Base-by-base conservation (phyloP, 2,113 vertebrate species). In the Mus musculus region DNA sequence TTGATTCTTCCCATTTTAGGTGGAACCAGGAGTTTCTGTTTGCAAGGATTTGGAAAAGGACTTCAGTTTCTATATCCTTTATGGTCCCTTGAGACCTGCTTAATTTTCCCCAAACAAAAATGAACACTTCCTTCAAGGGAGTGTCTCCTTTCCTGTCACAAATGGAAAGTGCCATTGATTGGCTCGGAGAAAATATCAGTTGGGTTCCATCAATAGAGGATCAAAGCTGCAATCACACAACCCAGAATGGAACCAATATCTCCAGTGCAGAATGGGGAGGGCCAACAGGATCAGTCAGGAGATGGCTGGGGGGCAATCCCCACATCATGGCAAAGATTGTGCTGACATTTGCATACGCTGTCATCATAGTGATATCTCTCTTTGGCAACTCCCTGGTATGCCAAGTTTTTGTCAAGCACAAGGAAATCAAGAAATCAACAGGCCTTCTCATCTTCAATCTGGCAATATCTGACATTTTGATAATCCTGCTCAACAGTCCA, bases 371-470 rank as follows among this genome's bases (percentile, higher is more conserved):
- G 17, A 54, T 95, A 26, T 95, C 42, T 7, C 39, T 87, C 22
- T 92, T 81, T 52, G 67, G 82, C 42, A 95, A 88, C 75, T 81
- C 13, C 0, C 52, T 91, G 16, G 81, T 91, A 9, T 92, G 65
- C 65, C 89, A 95, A 63, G 75, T 91, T 81, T 95, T 92, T n/a
- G 39, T 81, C 42, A 91, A 92, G 75, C 84, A 95, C 54, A 95
- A 95, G 13, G 89, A 91, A 92, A 91, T 91, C 73, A 78, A 80
- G 61, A 95, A 0, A 96, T 98, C 0, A 13, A 98, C 97, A 85
- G 98, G 97, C 94, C 97, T 98, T 19, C 98, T 98, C 96, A 98
- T 98, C 0, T 96, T 97, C 92, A 98, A 98, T 88, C 82, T 98
- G 75, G 98, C 98, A 0, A 94, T 98, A 75, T 98, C 98, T 0